These are phyloP conservation scores for Siniperca undulata DNA, from an alignment of 2,797 vertebrate genomes.

Conservation along the genomic window DNA sequence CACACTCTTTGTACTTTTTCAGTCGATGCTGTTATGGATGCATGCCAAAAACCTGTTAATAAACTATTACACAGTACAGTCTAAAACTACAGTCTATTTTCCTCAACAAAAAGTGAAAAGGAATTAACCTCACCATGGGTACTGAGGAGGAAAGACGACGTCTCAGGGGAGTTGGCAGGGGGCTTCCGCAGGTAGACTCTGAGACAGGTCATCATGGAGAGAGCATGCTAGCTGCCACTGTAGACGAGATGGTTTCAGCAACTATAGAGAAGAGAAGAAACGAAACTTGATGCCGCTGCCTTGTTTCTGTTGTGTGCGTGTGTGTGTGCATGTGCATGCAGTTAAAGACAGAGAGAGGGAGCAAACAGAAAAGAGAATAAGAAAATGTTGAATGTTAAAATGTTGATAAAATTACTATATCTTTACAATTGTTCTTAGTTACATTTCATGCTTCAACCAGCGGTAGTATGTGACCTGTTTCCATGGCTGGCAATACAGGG, in stretches of 20 bases:
- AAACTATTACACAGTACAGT: background rate
- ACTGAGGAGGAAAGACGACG: constrained; percentile 71
- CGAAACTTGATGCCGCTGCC: constrained; percentile 66
- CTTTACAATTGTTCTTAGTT: background rate
- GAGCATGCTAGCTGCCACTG: constrained; percentile 36
- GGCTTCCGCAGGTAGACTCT: constrained; percentile 65
- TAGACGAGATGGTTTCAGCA: constrained; percentile 25
- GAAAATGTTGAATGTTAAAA: background rate
- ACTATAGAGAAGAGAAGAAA: constrained; percentile 41
- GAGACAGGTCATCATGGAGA: constrained; percentile 67
- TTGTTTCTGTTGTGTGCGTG: constrained; percentile 20
- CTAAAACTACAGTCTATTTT: background rate
- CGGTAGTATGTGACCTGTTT: background rate
- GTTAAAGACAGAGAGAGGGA: background rate
- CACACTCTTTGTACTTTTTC: background rate
- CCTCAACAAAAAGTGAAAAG: background rate
- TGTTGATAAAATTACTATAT: background rate
- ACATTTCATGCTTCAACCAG: background rate
- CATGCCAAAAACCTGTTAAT: background rate
- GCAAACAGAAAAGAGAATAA: background rate
- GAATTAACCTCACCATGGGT: constrained; percentile 71
- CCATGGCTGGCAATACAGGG: background rate
- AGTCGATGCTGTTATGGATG: background rate
- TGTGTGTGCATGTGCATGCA: constrained; percentile 15
- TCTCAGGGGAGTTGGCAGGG: constrained; percentile 34